phyloP scores from a whole-genome alignment of 2,797 vertebrate genomes.

The Hipposideros larvatus region DNA sequence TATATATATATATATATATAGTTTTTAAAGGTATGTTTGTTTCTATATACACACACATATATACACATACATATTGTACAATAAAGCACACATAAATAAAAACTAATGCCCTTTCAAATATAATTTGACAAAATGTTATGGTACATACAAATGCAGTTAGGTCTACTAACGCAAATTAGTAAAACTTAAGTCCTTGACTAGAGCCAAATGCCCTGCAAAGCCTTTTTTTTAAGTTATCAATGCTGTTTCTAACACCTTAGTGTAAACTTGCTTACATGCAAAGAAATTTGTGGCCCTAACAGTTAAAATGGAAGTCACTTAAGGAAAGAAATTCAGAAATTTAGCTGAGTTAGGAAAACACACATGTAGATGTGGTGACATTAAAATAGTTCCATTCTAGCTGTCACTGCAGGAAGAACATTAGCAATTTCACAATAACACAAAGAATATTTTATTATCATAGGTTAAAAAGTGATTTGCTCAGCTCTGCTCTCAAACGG shows the following conservation, averaged over 20 bases:
- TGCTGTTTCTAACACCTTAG: slow-evolving; percentile 43
- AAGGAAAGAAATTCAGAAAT: slow-evolving; percentile 63
- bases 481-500: slow-evolving; percentile 5
- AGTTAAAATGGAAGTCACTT: slow-evolving; percentile 40
- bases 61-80: neutral
- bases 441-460: neutral
- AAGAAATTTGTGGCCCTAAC: slow-evolving; percentile 49
- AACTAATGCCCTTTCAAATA: slow-evolving; percentile 44
- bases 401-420: slow-evolving; percentile 3
- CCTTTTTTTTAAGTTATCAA: neutral
- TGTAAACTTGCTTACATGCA: slow-evolving; percentile 54
- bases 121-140: slow-evolving; percentile 48
- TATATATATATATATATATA: neutral
- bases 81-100: slow-evolving; percentile 58
- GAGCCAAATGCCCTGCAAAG: slow-evolving; percentile 15
- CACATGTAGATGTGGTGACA: neutral
- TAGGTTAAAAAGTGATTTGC: slow-evolving; percentile 42
- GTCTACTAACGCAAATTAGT: slow-evolving; percentile 56
- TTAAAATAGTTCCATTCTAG: slow-evolving; percentile 48
- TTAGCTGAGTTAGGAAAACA: slow-evolving; percentile 58
- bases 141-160: slow-evolving; percentile 40
- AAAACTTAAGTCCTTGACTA: slow-evolving; percentile 36
- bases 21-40: slow-evolving; percentile 40
- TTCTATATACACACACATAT: neutral
- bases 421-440: slow-evolving; percentile 40